Conservation (phyloP, 2,797 vertebrate genomes). For the Parotocinclus haroldoi region DNA sequence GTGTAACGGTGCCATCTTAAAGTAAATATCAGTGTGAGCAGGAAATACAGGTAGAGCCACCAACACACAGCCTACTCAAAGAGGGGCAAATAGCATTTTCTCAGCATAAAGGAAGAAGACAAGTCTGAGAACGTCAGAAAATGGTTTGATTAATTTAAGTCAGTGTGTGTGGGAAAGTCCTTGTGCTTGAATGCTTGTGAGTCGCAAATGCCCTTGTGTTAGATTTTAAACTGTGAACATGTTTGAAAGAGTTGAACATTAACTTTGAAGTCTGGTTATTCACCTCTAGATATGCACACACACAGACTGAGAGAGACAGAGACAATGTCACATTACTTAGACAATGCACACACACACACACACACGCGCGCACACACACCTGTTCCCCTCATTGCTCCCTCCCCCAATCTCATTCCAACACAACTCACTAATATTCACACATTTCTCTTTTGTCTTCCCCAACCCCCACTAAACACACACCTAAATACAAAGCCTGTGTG, state of each 20-base stretch:
- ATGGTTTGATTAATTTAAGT: not conserved
- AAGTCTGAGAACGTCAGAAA: not conserved
- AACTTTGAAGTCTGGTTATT: not conserved
- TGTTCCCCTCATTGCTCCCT: not conserved
- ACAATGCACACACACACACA: conserved; percentile 1
- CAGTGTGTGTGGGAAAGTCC: conserved; percentile 3
- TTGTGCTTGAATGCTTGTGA: no score
- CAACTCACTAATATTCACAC: not conserved
- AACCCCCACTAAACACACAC: not conserved
- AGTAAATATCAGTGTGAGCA: conserved; percentile 48
- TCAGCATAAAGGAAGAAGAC: not conserved
- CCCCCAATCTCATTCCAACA: not conserved
- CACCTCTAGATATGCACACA: not conserved
- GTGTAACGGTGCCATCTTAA: not conserved
- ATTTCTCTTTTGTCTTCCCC: not conserved
- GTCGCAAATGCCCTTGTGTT: not conserved
- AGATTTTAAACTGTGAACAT: not conserved
- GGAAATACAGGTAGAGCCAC: conserved; percentile 61
- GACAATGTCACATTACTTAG: not conserved
- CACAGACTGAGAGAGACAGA: conserved; percentile 4
- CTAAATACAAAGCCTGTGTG: not conserved
- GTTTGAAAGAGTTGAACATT: not conserved
- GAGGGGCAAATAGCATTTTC: conserved; percentile 1
- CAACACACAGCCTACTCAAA: conserved; percentile 30
- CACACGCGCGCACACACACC: conserved; percentile 11